These are phyloP conservation scores for Enteromius afrohamiltoni DNA, from an alignment of 2,797 vertebrate genomes.

Conservation along the genomic window DNA sequence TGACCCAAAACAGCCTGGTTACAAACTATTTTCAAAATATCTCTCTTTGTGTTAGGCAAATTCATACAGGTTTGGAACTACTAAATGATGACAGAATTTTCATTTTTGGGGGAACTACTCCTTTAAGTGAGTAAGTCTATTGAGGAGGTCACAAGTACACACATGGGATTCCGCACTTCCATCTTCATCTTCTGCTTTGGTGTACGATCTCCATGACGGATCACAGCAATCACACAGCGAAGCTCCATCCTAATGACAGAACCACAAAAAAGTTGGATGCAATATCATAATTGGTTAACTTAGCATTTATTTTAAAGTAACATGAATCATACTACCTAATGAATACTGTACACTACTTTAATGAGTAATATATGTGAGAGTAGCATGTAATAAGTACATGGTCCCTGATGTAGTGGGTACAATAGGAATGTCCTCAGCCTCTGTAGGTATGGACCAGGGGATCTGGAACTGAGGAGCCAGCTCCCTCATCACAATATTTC, in stretches of 20 bases:
- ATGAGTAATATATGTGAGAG: neutral
- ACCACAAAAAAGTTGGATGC: slow-evolving; percentile 14
- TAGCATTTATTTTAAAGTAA: neutral
- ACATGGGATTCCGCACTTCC: slow-evolving; percentile 97
- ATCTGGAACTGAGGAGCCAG: slow-evolving; percentile 98
- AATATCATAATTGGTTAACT: slow-evolving; percentile 3
- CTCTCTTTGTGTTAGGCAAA: no score
- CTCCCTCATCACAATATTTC: slow-evolving; percentile 98
- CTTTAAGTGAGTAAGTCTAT: neutral
- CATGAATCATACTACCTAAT: neutral
- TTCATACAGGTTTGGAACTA: no score
- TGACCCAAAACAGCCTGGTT: no score
- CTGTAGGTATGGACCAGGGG: slow-evolving; percentile 97
- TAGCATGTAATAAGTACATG: slow-evolving; percentile 82
- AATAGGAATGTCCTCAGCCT: slow-evolving; percentile 98
- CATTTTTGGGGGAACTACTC: no score
- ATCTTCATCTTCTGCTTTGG: slow-evolving; percentile 99
- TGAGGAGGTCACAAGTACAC: slow-evolving; percentile 52
- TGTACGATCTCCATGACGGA: slow-evolving; percentile 95
- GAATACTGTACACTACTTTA: neutral
- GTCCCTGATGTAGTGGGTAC: slow-evolving; percentile 98
- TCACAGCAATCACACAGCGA: slow-evolving; percentile 95
- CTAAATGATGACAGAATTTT: no score
- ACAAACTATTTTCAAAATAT: no score
- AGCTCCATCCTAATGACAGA: slow-evolving; percentile 91